Conservation (phyloP, 2,113 vertebrate species). For the Macquaria ambigua region DNA sequence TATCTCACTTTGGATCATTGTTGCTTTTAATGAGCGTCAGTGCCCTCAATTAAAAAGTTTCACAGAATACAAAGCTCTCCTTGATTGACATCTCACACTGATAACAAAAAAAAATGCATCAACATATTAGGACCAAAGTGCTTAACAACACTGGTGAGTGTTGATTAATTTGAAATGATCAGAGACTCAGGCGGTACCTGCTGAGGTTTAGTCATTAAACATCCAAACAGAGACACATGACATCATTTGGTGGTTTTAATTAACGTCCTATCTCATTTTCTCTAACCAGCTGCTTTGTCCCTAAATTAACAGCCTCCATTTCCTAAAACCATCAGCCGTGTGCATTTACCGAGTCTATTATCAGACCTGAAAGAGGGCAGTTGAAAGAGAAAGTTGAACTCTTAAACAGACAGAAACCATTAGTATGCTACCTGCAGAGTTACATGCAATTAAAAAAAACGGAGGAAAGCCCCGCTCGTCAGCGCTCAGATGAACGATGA, state of each 20-base stretch:
- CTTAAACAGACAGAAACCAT: conserved; percentile 45
- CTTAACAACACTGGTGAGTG: conserved; percentile 50
- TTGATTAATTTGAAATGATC: conserved; percentile 54
- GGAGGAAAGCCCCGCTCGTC: conserved; percentile 39
- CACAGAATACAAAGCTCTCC: conserved; percentile 12
- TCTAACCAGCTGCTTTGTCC: conserved; percentile 39
- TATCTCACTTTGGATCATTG: conserved; percentile 52
- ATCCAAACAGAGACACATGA: conserved; percentile 12
- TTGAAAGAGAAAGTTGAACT: conserved; percentile 39
- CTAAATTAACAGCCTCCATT: conserved; percentile 23
- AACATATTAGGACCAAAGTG: conserved; percentile 66
- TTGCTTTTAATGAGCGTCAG: conserved; percentile 27
- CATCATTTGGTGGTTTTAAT: conserved; percentile 20
- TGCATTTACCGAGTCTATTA: conserved; percentile 25
- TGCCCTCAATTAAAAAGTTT: conserved; percentile 25
- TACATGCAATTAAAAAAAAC: conserved; percentile 60
- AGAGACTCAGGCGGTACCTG: background rate
- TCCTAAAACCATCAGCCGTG: conserved; percentile 15
- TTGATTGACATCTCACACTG: conserved; percentile 22
- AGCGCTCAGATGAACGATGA: conserved; percentile 57
- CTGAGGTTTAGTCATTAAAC: conserved; percentile 14
- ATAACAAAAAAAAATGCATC: background rate
- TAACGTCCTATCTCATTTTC: conserved; percentile 11
- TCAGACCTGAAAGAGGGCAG: conserved; percentile 12
- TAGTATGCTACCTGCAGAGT: conserved; percentile 65